phyloP scores from a whole-genome alignment of 2,113 vertebrate species.

The Tympanuchus pallidicinctus region DNA sequence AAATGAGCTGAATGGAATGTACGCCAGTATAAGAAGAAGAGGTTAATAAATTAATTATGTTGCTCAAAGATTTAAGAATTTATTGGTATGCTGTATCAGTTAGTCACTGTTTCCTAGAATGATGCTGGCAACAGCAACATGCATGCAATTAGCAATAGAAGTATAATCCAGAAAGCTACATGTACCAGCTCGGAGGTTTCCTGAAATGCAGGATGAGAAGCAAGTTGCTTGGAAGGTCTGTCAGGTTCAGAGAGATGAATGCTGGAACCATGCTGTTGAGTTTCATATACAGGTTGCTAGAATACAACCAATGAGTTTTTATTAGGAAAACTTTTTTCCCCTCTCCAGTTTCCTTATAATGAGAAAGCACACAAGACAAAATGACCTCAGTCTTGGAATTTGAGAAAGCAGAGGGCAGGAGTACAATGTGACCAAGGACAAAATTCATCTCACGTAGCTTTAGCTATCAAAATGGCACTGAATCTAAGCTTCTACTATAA shows the following conservation, averaged over 20 bases:
- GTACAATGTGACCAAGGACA: neutral
- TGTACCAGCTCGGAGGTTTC: constrained; percentile 49
- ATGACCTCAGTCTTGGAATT: neutral
- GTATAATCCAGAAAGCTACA: neutral
- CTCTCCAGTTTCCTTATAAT: neutral
- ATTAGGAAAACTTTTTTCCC: neutral
- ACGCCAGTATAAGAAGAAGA: accelerated
- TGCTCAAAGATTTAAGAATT: neutral
- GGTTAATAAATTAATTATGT: neutral
- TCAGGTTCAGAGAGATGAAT: neutral
- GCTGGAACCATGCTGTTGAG: neutral
- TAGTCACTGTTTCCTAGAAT: neutral
- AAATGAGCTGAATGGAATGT: neutral
- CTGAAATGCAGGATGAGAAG: neutral
- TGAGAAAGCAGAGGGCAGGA: neutral
- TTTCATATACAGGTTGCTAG: constrained; percentile 35
- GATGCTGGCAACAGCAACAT: neutral
- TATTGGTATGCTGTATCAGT: neutral
- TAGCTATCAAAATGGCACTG: neutral
- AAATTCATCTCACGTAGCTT: neutral
- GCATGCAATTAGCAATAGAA: neutral
- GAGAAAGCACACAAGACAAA: neutral
- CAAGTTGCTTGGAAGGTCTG: neutral
- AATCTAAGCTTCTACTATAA: neutral
- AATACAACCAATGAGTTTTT: constrained; percentile 47